Evolutionary conservation across 2,797 vertebrate genomes (phyloP).

Genomic region (Delichon dasypus): DNA sequence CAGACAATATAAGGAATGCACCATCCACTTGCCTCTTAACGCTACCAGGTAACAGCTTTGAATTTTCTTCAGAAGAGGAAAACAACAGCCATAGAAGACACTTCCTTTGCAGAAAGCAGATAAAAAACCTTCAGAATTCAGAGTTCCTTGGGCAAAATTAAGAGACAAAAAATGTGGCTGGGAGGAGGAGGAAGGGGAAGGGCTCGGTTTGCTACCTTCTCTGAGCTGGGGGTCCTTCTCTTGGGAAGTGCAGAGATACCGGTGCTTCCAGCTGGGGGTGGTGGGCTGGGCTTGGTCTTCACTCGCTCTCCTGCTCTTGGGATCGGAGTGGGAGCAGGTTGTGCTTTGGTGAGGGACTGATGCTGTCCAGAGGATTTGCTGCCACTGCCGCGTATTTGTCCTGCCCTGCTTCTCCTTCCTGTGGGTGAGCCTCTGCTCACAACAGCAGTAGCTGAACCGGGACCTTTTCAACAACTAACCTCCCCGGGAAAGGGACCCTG

Average conservation of each 20-base stretch:
- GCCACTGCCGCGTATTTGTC: accelerated
- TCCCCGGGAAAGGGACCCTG: neutral
- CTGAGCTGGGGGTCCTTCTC: neutral
- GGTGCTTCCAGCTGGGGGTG: accelerated
- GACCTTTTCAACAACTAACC: neutral
- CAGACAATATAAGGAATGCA: neutral
- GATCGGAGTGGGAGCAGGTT: accelerated
- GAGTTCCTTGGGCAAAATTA: neutral
- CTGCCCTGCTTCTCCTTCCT: neutral
- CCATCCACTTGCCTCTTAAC: conserved; percentile 23
- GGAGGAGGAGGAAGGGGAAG: neutral
- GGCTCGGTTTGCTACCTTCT: accelerated
- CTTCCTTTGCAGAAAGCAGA: neutral
- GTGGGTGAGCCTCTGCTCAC: neutral
- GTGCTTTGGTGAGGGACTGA: neutral
- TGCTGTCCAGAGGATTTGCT: neutral
- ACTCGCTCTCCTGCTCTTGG: accelerated
- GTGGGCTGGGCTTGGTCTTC: neutral
- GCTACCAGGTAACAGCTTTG: conserved; percentile 4
- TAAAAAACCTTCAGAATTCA: neutral
- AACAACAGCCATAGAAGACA: neutral
- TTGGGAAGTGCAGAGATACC: neutral
- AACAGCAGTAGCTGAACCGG: neutral
- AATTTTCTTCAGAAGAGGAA: conserved; percentile 34
- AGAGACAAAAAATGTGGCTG: neutral